Evolutionary conservation across 2,797 vertebrate species (phyloP), one percentile per base, ranked within the genome.

Genomic region (Schizopygopsis pylzovi): DNA sequence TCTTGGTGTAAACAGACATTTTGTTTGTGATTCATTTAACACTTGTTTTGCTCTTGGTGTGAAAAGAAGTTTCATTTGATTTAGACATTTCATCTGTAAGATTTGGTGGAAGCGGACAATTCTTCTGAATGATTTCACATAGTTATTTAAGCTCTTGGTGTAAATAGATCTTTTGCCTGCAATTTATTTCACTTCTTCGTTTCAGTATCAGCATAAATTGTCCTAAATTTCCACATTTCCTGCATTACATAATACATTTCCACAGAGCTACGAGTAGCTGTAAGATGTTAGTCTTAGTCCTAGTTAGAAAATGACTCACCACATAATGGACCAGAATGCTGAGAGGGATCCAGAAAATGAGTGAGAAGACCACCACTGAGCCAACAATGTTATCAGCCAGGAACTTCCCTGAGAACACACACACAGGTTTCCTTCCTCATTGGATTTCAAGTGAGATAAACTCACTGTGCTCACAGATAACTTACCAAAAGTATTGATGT

Each of bases 271-370:
- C 20, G 63, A 49, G 16, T 7, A 63, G 37, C 13, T 76, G 41
- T 63, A 20, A 54, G 28, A 33, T 4, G 41, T 65, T 25, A 16
- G 6, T 61, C 28, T 33, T 33, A 33, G 28, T 33, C 28, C 28
- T 33, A 33, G 28, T 33, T 33, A 33, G 6, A 41, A 37, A 52
- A 68, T 85, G 54, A 93, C 96, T 94, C 92, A 99, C 98, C 98
- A 99, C 95, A 13, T 96, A 99, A 87, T 99, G 97, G 49, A 99
- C 98, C 81, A 99, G 96, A 90, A 99, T 96, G 94, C 98, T 98
- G 92, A 98, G 94, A 1, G 98, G 98, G 87, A 99, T 96, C 98
- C 98, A 99, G 88, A 99, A 96, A 2, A 98, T 88, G 85, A 99
- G 92, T 2, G 98, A 99, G 93, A 99, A 99, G 4, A 97, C 97